Percentiles rank a stretch among this genome's conserved stretches.
Evolutionary conservation across 2,113 vertebrate species (phyloP).

Genomic region (Nipponia nippon): DNA sequence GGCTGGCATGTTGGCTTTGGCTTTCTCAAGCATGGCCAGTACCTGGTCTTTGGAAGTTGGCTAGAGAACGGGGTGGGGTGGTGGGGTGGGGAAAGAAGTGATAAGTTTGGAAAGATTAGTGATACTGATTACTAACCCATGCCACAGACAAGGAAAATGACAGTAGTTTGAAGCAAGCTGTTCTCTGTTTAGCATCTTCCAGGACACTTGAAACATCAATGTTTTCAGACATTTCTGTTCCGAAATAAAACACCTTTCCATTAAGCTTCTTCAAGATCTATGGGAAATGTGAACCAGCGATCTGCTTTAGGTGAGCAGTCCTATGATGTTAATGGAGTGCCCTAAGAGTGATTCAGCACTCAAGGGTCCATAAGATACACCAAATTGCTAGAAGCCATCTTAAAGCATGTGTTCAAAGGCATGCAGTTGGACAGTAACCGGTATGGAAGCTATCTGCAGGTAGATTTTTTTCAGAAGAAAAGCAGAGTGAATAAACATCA

Average conservation of each 20-base stretch:
- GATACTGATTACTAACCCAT: neutral
- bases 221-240: neutral
- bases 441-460: neutral
- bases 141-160: neutral
- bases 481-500: neutral
- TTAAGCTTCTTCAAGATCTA: neutral
- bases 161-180: neutral
- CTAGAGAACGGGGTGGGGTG: constrained; percentile 58
- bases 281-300: neutral
- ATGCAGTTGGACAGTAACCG: neutral
- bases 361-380: neutral
- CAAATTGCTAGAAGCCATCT: neutral
- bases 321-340: accelerated
- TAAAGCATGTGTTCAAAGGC: neutral
- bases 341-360: neutral
- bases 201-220: neutral
- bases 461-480: neutral
- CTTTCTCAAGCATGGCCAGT: constrained; percentile 91
- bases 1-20: constrained; percentile 89
- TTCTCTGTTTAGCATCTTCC: neutral
- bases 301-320: neutral
- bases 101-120: neutral
- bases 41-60: constrained; percentile 96
- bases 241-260: neutral
- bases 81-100: neutral